Percentiles rank a stretch among this genome's conserved stretches.
Evolutionary conservation across 2,113 vertebrate genomes (phyloP).

Genomic region (Campylorhamphus procurvoides): DNA sequence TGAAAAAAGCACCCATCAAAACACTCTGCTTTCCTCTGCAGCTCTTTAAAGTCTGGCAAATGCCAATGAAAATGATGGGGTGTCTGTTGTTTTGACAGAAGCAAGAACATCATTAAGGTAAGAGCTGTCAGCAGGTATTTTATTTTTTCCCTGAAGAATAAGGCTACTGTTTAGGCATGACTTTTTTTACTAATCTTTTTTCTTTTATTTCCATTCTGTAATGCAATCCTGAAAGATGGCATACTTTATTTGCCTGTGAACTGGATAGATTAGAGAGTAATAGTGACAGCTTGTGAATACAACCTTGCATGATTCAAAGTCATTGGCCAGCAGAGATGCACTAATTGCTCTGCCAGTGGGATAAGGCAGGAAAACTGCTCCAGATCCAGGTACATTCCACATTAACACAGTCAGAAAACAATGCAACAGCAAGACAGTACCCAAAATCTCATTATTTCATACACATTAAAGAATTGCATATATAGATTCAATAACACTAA

Average conservation of each 20-base stretch:
- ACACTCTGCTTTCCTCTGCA: background rate
- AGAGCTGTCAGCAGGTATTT: constrained; percentile 54
- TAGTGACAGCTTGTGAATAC: background rate
- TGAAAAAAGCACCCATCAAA: background rate
- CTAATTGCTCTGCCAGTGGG: background rate
- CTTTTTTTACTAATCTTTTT: constrained; percentile 24
- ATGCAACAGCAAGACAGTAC: background rate
- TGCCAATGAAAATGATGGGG: background rate
- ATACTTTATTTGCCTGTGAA: constrained; percentile 24
- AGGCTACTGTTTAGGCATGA: constrained; percentile 20
- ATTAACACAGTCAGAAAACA: background rate
- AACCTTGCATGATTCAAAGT: background rate
- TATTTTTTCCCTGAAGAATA: constrained; percentile 42
- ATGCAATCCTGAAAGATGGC: background rate
- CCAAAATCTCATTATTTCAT: background rate
- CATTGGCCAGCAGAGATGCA: background rate
- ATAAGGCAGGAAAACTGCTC: background rate
- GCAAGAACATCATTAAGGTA: constrained; percentile 48
- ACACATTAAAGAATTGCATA: background rate
- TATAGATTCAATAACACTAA: background rate
- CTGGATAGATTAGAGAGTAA: background rate
- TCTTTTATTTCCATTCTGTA: constrained; percentile 16
- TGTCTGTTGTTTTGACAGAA: constrained; percentile 45
- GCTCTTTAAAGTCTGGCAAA: constrained; percentile 27
- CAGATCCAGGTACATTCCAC: background rate